Base-by-base conservation (phyloP, 2,113 vertebrate species). In the Heterotilapia buettikoferi region DNA sequence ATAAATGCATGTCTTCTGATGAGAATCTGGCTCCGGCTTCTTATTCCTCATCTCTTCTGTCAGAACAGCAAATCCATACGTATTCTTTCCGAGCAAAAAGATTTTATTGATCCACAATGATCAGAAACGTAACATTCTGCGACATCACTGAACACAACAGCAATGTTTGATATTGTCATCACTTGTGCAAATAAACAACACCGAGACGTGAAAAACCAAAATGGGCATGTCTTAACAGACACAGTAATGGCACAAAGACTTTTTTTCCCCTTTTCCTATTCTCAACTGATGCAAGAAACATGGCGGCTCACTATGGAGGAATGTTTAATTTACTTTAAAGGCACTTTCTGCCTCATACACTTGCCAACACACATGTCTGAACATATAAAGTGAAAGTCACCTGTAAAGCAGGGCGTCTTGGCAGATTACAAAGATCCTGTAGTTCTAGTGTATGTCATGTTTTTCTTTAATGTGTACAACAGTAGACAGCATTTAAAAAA, bases 331-430 rank as follows among this genome's bases (percentile, higher is more conserved):
- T 90, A 86, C 90, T 91, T 92, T 83, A 92, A 95, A 95, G 94
- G 95, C 95, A 96, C 94, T 96, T 96, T 95, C 89, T 95, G 95
- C 95, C 95, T 95, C 88, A 33, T 90, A 94, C 90, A 89, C 76
- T 84, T 86, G 86, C 90, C 86, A 86, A 92, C 92, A 92, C 83
- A 90, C 79, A 81, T 31, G 89, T 81, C 76, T 73, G 53, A 93
- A 85, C 63, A 61, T 63, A 82, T 68, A 59, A 80, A 89, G 79
- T 71, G 84, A 91, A 84, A 84, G 76, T 93, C 52, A 45, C 71
- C 89, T 82, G 38, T 78, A 83, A 93, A 92, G 92, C 87, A 87
- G 91, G 68, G 57, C 82, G 57, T 86, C 86, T 85, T 86, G 88
- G 88, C 90, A 91, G 86, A 88, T 87, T 66, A 86, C 43, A 73